Evolutionary conservation across 2,888 invertebrate species (phyloP), one percentile per base, ranked within the genome.

Genomic region (Tenthredo scrophulariae): DNA sequence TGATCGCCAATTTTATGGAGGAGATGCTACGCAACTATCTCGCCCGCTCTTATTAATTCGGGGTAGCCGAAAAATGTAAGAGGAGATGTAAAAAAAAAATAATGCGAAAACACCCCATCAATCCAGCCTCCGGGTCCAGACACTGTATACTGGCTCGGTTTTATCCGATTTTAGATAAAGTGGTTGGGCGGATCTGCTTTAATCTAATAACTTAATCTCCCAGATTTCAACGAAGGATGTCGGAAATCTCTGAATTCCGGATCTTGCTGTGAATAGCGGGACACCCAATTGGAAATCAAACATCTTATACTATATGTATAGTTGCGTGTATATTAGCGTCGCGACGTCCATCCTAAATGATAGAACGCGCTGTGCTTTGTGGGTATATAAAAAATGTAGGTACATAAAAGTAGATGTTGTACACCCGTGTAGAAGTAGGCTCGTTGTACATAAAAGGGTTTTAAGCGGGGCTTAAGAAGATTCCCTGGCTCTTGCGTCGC

Each of bases 1-100:
- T 72, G 85, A 85, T 85, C 85, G 85, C 70, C 85, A 85, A 85
- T 85, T 85, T 85, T 85, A 54, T 50, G 79, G 85, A 70, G 85
- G 79, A 85, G 54, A 79, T 72, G 26, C 80, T n/a, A 26, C 67
- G 70, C 80, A 70, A 82, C 77, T 70, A 70, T 85, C 82, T 58
- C 70, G 80, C 82, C 65, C 26, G 85, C 26, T 70, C 50, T 85
- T 70, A 85, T 85, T 85, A 85, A 85, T 85, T 67, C 72, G 13
- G 72, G 40, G 67, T 13, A 83, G 82, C 82, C 85, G 85, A 85
- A 85, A 85, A 80, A 85, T 85, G 67, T 82, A 82, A 77, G 26
- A 72, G 50, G 26, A 62, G 22, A 26, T 22, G 2, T 5, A 62
- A 62, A 26, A 26, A 0, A 26, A 26, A n/a, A 67, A 83, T 50